These are phyloP conservation scores for Dilophus febrilis DNA, from an alignment of 2,888 invertebrate genomes.

Conservation along the genomic window DNA sequence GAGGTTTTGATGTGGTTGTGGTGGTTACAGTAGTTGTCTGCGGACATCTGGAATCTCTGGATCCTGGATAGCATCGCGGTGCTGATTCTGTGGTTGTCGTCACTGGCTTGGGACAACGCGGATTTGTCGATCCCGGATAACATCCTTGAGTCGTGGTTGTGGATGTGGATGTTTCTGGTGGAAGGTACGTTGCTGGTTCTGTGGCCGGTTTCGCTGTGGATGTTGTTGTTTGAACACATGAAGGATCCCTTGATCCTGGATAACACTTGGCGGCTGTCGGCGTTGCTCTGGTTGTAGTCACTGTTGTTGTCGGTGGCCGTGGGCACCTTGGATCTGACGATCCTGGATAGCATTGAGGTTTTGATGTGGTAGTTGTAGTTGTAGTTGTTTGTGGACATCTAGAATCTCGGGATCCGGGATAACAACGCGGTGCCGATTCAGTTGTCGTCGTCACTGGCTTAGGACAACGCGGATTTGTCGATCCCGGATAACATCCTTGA, in stretches of 20 bases:
- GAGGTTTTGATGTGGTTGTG: constrained; percentile 6
- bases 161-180: constrained; percentile 14
- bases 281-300: constrained; percentile 11
- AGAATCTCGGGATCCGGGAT: constrained; percentile 14
- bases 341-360: constrained; percentile 24
- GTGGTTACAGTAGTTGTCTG: constrained; percentile 3
- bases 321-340: constrained; percentile 22
- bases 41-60: constrained; percentile 25
- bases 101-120: constrained; percentile 3
- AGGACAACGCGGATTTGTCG: constrained; percentile 22
- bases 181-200: constrained; percentile 8
- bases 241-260: constrained; percentile 21
- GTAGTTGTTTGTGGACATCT: constrained; percentile 12
- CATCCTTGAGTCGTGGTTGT: constrained; percentile 9
- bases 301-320: constrained; percentile 16
- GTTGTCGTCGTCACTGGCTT: constrained; percentile 13
- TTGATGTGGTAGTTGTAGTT: constrained; percentile 19
- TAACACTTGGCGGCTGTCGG: constrained; percentile 17
- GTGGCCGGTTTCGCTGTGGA: constrained; percentile 14
- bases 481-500: constrained; percentile 24
- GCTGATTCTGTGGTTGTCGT: constrained; percentile 12
- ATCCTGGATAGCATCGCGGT: constrained; percentile 25
- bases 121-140: constrained; percentile 7
- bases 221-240: constrained; percentile 22
- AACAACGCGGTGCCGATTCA: constrained; percentile 18